Evolutionary conservation across 2,888 invertebrate genomes (phyloP).

Genomic region (Cremastobaeus sp.): DNA sequence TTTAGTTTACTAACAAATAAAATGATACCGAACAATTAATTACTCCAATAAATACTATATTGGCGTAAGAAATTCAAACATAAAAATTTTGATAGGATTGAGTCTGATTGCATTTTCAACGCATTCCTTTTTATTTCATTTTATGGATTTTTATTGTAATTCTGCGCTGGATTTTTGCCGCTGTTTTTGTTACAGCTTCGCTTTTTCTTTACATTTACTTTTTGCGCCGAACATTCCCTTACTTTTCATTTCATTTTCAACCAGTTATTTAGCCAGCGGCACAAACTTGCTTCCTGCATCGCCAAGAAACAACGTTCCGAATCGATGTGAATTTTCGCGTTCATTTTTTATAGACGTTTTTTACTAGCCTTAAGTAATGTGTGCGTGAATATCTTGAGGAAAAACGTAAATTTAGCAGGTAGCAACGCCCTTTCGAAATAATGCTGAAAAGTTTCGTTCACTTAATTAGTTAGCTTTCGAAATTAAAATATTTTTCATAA

Average conservation of each 20-base stretch:
- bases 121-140: neutral
- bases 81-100: too few relatives aligned
- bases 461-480: too few relatives aligned
- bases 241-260: constrained; percentile 59
- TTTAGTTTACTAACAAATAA: too few relatives aligned
- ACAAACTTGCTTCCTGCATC: constrained; percentile 60
- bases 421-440: too few relatives aligned
- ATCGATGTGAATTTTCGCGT: constrained; percentile 61
- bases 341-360: constrained; percentile 39
- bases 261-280: constrained; percentile 58
- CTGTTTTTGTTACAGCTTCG: constrained; percentile 3
- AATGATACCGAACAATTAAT: too few relatives aligned
- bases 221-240: constrained; percentile 47
- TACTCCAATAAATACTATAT: too few relatives aligned
- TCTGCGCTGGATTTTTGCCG: too few relatives aligned
- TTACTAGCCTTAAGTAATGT: constrained; percentile 16
- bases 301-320: constrained; percentile 48
- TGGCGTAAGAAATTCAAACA: too few relatives aligned
- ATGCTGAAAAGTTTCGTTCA: too few relatives aligned
- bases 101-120: too few relatives aligned
- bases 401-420: too few relatives aligned
- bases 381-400: neutral
- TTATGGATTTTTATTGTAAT: constrained; percentile 4
- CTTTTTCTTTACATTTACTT: constrained; percentile 23
- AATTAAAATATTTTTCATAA: too few relatives aligned